phyloP scores from a whole-genome alignment of 2,797 vertebrate species.

The Sebastes ruberrimus region DNA sequence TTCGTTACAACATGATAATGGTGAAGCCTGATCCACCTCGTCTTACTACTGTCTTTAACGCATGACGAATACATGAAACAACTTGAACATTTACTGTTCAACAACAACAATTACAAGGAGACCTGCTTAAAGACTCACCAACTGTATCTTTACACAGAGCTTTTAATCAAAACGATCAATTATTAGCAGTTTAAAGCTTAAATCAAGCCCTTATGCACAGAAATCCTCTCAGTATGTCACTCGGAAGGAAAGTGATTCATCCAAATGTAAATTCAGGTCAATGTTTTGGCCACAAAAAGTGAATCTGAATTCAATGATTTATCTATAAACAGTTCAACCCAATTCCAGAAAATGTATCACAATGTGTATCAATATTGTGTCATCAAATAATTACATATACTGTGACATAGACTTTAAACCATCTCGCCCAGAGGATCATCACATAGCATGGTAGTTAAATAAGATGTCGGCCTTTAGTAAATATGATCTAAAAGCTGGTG shows the following conservation, averaged over 20 bases:
- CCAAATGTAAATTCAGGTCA: neutral
- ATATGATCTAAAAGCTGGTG: neutral
- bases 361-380: neutral
- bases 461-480: neutral
- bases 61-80: neutral
- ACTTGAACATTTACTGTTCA: neutral
- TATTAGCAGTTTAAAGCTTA: neutral
- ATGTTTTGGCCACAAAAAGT: too few species aligned
- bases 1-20: neutral
- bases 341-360: neutral
- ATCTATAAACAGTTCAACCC: neutral
- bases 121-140: neutral
- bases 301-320: neutral
- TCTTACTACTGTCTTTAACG: neutral
- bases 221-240: neutral
- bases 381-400: neutral
- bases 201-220: neutral
- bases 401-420: neutral
- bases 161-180: neutral
- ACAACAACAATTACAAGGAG: neutral
- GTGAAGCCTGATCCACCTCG: neutral
- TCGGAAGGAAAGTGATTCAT: conserved; percentile 16
- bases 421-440: neutral
- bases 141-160: neutral
- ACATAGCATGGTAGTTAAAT: neutral